A percentile compares a stretch with the other conserved stretches of the same genome.
phyloP scores from a whole-genome alignment of 2,797 vertebrate genomes.

The Spinus pinus region DNA sequence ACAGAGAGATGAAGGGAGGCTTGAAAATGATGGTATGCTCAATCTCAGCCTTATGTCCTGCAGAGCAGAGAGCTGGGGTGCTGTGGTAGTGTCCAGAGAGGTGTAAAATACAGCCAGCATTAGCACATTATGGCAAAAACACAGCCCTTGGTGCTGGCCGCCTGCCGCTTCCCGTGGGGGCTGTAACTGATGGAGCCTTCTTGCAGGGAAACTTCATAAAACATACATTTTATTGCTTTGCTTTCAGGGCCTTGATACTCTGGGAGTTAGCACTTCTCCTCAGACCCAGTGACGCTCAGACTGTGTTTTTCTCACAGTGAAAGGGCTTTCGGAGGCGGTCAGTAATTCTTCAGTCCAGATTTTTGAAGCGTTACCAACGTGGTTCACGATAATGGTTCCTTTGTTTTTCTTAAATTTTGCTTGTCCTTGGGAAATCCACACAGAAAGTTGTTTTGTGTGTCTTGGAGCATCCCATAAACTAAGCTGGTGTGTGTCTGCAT shows the following conservation, averaged over 20 bases:
- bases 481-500: not conserved
- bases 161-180: not conserved
- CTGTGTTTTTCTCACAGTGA: not conserved
- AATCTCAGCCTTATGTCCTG: not conserved
- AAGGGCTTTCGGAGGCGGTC: not conserved
- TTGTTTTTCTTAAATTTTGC: not conserved
- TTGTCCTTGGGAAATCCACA: not conserved
- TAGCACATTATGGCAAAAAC: not conserved
- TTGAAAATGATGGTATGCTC: not conserved
- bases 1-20: not conserved
- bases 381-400: not conserved
- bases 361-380: not conserved
- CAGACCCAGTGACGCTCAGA: not conserved
- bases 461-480: not conserved
- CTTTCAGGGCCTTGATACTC: not conserved
- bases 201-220: constrained; percentile 8
- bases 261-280: not conserved
- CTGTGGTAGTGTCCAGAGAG: not conserved
- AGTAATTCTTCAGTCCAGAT: not conserved
- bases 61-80: not conserved
- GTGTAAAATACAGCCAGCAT: not conserved
- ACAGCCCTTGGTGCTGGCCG: not conserved
- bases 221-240: not conserved
- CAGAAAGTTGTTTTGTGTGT: not conserved
- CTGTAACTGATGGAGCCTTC: not conserved